Conservation (phyloP, 2,797 vertebrate genomes). For the Huso huso region DNA sequence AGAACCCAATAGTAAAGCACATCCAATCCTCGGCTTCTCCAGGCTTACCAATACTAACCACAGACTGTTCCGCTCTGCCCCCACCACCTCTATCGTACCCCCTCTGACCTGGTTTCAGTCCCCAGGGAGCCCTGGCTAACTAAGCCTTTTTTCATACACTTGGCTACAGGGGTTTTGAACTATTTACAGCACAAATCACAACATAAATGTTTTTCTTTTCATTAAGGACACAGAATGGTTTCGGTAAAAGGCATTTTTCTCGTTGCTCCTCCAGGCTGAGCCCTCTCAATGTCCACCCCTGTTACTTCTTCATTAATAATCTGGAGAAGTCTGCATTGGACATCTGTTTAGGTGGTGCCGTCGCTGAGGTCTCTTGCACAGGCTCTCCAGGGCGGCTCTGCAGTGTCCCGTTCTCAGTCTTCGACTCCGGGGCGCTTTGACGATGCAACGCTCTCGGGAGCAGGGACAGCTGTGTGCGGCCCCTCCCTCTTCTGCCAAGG, state of each 20-base stretch:
- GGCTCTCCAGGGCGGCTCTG: conserved; percentile 31
- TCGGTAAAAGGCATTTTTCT: conserved; percentile 55
- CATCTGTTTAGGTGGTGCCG: conserved; percentile 58
- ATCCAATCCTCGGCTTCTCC: neutral
- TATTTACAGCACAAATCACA: conserved; percentile 38
- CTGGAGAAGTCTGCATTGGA: conserved; percentile 95
- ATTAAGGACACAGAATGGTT: conserved; percentile 71
- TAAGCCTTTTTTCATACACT: conserved; percentile 47
- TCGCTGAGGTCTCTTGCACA: conserved; percentile 19
- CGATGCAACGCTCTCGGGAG: conserved; percentile 83
- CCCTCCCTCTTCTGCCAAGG: conserved; percentile 73
- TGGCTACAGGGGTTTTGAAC: conserved; percentile 30
- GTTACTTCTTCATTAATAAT: conserved; percentile 88
- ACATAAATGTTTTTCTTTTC: conserved; percentile 17
- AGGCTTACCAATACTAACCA: neutral
- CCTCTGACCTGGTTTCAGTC: too few relatives aligned
- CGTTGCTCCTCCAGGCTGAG: conserved; percentile 17
- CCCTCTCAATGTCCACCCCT: conserved; percentile 5
- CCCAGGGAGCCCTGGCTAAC: conserved; percentile 26
- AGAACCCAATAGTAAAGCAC: too few relatives aligned
- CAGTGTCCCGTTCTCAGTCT: conserved; percentile 77
- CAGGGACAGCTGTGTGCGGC: conserved; percentile 84
- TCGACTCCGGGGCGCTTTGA: conserved; percentile 43
- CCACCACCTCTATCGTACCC: too few relatives aligned
- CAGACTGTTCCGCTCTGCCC: too few relatives aligned